A percentile compares a stretch with the other conserved stretches of the same genome.
Evolutionary conservation across 1,140 invertebrate genomes (phyloP).

Genomic region (Aricia agestis): DNA sequence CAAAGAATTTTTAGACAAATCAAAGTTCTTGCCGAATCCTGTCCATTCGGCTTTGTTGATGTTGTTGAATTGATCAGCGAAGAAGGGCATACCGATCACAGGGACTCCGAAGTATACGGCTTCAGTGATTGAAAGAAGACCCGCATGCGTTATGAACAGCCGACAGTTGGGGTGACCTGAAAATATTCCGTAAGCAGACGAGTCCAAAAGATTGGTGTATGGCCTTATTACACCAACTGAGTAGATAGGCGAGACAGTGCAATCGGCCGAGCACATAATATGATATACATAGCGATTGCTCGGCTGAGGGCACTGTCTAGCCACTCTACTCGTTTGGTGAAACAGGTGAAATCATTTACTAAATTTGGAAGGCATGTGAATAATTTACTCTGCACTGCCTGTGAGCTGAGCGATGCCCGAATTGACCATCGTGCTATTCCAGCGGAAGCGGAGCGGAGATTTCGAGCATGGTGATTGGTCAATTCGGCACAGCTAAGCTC

Average conservation of each 20-base stretch:
- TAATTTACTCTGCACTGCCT: constrained; percentile 37
- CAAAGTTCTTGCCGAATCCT: constrained; percentile 39
- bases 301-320: too few relatives aligned
- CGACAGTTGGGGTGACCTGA: constrained; percentile 80
- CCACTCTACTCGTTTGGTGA: too few relatives aligned
- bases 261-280: too few relatives aligned
- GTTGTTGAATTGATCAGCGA: constrained; percentile 79
- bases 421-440: too few relatives aligned
- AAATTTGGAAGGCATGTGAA: constrained; percentile 33
- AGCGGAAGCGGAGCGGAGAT: too few relatives aligned
- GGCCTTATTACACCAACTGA: too few relatives aligned
- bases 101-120: constrained; percentile 80
- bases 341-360: neutral
- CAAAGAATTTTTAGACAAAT: constrained; percentile 24
- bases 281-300: too few relatives aligned
- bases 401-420: too few relatives aligned
- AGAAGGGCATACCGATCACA: constrained; percentile 81
- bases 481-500: too few relatives aligned
- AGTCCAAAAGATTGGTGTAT: neutral
- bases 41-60: constrained; percentile 36
- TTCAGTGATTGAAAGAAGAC: constrained; percentile 81
- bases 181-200: constrained; percentile 39
- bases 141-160: constrained; percentile 83
- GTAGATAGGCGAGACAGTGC: too few relatives aligned
- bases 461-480: too few relatives aligned